Base-by-base conservation (phyloP, 2,113 vertebrate genomes). In the Antennarius striatus region DNA sequence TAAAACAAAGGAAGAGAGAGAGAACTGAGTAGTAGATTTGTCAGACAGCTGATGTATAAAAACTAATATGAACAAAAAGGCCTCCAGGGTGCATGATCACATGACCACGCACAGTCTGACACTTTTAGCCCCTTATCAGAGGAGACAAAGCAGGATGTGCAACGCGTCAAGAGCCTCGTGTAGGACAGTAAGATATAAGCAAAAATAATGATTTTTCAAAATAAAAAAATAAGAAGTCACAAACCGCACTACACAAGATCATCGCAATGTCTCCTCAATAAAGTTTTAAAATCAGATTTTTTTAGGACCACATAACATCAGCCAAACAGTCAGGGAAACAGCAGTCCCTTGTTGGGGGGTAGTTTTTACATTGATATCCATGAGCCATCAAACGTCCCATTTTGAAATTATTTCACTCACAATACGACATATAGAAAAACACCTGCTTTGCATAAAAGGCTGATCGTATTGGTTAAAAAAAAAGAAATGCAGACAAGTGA, bases 391-490 rank as follows among this genome's bases (percentile, higher is more conserved):
- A 78, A 88, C 8, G 7, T 68, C 56, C 62, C 55, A 56, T 48
- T 62, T 42, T 43, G 32, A 50, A 5, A 51, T 60, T 69, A 48
- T 43, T 63, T 55, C 61, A 85, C 39, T 16, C 70, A 75, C 58
- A 60, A 46, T 28, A 43, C 47, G 54, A n/a, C 71, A 40, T 39
- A 68, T 17, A 80, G 80, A 47, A 86, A 86, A 91, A 86, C 53
- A 81, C 73, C 83, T 86, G 82, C 80, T 81, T 81, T 72, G 78
- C 74, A 86, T 78, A 62, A 73, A 85, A 91, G 82, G 88, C 76
- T 69, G 79, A 81, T 64, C 3, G 73, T 72, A 74, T 75, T 68
- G 49, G 63, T 72, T 58, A 72, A 36, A 36, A 5, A 36, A 5
- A 65, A 54, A 56, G 53, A 79, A 83, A 77, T 16, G 57, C 68